A percentile compares a stretch with the other conserved stretches of the same genome.
Conservation (phyloP, 1,140 invertebrate species). For the Octopus bimaculoides region DNA sequence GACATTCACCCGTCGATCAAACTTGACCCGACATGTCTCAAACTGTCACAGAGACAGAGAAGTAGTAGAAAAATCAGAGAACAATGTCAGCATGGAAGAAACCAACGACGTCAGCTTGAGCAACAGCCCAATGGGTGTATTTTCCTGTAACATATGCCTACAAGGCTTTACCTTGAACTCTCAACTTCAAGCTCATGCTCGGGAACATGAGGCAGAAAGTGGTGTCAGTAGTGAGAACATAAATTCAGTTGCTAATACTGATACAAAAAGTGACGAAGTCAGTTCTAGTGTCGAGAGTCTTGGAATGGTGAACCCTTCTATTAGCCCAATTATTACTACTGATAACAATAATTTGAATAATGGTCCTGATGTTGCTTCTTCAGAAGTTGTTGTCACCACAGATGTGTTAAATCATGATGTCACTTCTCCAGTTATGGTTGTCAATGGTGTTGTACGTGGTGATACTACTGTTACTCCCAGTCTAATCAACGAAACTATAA, state of each 20-base stretch:
- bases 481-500: background rate
- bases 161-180: background rate
- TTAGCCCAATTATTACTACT: background rate
- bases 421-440: background rate
- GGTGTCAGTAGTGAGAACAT: background rate
- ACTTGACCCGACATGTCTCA: no score
- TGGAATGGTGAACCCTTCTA: background rate
- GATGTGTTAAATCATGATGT: background rate
- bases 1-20: no score
- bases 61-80: no score
- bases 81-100: no score
- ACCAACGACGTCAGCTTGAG: no score
- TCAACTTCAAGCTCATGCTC: background rate
- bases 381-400: background rate
- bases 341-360: background rate
- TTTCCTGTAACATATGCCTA: background rate
- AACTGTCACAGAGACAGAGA: no score
- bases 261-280: background rate
- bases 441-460: background rate
- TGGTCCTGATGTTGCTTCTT: no score
- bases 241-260: background rate
- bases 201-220: background rate
- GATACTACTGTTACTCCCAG: no score
- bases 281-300: background rate
- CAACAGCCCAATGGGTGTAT: no score